Evolutionary conservation across 2,888 invertebrate genomes (phyloP), one percentile per base, ranked within the genome.

Genomic region (Herminia tarsipennalis): DNA sequence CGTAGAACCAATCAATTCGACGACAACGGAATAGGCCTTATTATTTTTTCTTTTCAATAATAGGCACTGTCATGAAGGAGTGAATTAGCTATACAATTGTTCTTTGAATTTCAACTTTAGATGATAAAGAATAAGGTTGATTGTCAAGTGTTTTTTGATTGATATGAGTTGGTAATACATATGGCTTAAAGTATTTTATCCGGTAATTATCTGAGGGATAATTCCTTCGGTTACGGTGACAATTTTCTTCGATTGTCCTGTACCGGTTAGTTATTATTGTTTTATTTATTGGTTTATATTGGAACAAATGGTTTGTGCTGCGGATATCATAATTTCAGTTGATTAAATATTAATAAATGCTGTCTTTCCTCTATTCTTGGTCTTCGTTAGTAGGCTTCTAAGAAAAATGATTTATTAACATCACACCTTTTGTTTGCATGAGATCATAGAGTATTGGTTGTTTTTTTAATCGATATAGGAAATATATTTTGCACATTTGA

Each of bases 1-100:
- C 82, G 72, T 70, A 81, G 86, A 83, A 70, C 78, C 76, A 78
- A 86, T 86, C 85, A 76, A 81, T 81, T 70, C 76, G 61, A 70
- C 71, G 74, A 74, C 75, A 75, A 67, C 75, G 63, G 67, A 63
- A 73, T 73, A 73, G 66, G 62, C 56, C 70, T 43, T 49, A 53
- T 66, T 49, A 53, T 77, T 77, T 76, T 80, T 79, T 73, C 60
- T 65, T 70, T 56, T 62, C 70, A 59, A 78, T 81, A 76, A 81
- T 78, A 81, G 65, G 66, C 57, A 62, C 70, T 65, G 65, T 64
- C 69, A 63, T 72, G 66, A 66, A 55, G 66, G 44, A 50, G 52
- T 47, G 44, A 63, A 66, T 49, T 49, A 47, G 43, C 49, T 36
- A 20, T 10, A 1, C 28, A 10, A 30, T 30, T 37, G 10, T 55